These are phyloP conservation scores for Dione juno DNA, from an alignment of 2,888 invertebrate genomes.

Conservation along the genomic window DNA sequence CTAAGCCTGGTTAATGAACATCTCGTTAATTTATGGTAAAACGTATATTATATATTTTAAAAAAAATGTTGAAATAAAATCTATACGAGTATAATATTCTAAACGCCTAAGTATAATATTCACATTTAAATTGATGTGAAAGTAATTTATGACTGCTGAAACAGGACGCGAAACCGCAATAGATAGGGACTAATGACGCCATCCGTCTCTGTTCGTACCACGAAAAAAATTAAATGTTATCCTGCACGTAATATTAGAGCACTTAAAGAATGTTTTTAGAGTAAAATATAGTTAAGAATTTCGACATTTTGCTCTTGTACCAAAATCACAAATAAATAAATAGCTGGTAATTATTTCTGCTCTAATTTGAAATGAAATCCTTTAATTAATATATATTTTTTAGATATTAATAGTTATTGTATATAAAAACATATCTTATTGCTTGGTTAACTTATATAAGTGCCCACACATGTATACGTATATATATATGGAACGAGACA, in stretches of 20 bases:
- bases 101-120: neutral
- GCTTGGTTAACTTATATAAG: neutral
- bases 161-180: neutral
- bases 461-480: no score
- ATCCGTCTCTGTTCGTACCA: neutral
- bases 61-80: no score
- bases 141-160: constrained; percentile 8
- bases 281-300: neutral
- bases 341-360: neutral
- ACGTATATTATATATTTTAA: no score
- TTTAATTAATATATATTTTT: no score
- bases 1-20: no score
- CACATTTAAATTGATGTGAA: constrained; percentile 16
- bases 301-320: neutral
- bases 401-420: no score
- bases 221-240: constrained; percentile 1
- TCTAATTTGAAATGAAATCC: no score
- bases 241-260: constrained; percentile 1
- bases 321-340: neutral
- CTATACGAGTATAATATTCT: no score
- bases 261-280: neutral
- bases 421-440: neutral
- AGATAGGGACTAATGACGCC: constrained; percentile 13
- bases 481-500: no score
- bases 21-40: no score